Evolutionary conservation across 2,797 vertebrate species (phyloP).

Genomic region (Yasuhikotakia modesta): DNA sequence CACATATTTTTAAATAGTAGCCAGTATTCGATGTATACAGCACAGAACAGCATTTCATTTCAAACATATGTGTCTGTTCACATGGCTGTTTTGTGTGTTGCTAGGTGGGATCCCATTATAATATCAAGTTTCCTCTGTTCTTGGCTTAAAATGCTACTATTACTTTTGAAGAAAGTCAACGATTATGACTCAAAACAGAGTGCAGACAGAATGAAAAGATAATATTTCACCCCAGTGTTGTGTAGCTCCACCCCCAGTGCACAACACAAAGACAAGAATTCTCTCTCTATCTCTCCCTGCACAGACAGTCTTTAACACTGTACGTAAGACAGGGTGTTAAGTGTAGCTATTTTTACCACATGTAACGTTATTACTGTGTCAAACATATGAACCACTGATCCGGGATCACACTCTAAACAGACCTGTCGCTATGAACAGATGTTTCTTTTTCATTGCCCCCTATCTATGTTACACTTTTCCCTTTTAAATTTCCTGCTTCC

Average conservation of each 20-base stretch:
- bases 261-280: slow-evolving; percentile 1
- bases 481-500: too few relatives aligned
- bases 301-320: slow-evolving; percentile 14
- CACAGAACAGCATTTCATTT: neutral
- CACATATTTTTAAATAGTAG: neutral
- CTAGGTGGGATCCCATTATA: slow-evolving; percentile 54
- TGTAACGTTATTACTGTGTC: slow-evolving; percentile 30
- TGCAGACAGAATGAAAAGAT: slow-evolving; percentile 1
- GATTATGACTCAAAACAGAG: slow-evolving; percentile 2
- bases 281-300: neutral
- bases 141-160: slow-evolving; percentile 42
- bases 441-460: slow-evolving; percentile 31
- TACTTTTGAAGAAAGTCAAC: slow-evolving; percentile 17
- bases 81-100: slow-evolving; percentile 47
- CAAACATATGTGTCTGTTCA: slow-evolving; percentile 23
- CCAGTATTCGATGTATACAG: neutral
- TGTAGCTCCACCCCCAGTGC: neutral
- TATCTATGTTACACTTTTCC: slow-evolving; percentile 14
- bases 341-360: slow-evolving; percentile 13
- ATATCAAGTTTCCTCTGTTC: slow-evolving; percentile 42
- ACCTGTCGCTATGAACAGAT: slow-evolving; percentile 16
- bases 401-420: neutral
- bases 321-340: slow-evolving; percentile 5
- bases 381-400: slow-evolving; percentile 23
- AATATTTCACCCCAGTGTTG: neutral